Evolutionary conservation across 2,888 invertebrate species (phyloP).

Genomic region (Chouioia cunea): DNA sequence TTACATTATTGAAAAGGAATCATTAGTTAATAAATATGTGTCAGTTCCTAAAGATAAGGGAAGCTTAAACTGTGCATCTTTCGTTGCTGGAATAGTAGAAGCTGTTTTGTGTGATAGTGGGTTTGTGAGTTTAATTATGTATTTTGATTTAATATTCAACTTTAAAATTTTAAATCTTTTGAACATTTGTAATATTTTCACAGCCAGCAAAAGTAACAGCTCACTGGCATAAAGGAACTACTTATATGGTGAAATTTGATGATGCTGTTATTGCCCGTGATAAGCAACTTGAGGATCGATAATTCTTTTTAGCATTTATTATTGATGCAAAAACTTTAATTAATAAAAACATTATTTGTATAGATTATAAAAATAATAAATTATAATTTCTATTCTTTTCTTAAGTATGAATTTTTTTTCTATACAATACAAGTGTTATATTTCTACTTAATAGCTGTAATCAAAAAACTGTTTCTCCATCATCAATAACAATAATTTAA

Average conservation of each 20-base stretch:
- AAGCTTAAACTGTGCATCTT: conserved; percentile 97
- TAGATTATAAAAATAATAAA: background rate
- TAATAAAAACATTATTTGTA: background rate
- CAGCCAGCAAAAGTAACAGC: conserved; percentile 98
- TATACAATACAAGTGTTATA: conserved; percentile 13
- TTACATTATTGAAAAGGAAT: conserved; percentile 98
- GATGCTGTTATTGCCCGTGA: conserved; percentile 91
- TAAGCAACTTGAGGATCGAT: conserved; percentile 91
- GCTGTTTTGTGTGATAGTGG: conserved; percentile 94
- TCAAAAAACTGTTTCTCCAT: background rate
- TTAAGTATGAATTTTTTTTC: background rate
- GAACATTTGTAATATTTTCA: conserved; percentile 37
- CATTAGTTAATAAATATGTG: conserved; percentile 95
- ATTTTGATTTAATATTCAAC: conserved; percentile 19
- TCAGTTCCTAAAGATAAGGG: conserved; percentile 99
- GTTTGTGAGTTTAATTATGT: conserved; percentile 82
- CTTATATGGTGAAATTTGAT: conserved; percentile 98
- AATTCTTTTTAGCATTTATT: conserved; percentile 59
- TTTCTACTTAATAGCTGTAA: conserved; percentile 15
- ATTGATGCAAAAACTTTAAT: background rate
- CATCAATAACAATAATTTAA: no score
- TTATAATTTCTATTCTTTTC: background rate
- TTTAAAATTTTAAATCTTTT: conserved; percentile 3
- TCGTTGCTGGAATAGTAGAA: conserved; percentile 97
- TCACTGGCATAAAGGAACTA: conserved; percentile 99